A percentile compares a stretch with the other conserved stretches of the same genome.
phyloP scores from a whole-genome alignment of 2,113 vertebrate genomes.

The Nestor notabilis region DNA sequence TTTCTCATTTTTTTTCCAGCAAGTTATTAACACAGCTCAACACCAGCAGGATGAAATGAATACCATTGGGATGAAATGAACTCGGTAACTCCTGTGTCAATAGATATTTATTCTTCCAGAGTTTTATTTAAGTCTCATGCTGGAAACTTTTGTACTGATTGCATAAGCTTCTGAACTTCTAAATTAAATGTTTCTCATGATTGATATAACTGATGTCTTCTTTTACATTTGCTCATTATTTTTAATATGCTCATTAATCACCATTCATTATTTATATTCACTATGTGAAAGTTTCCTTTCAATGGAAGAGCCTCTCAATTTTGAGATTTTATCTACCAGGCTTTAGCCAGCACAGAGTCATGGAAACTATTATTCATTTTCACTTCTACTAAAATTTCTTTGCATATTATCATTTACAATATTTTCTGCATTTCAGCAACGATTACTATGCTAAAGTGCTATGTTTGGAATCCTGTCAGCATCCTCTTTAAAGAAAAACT shows the following conservation, averaged over 20 bases:
- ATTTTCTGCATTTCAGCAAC: neutral
- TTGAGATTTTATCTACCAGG: neutral
- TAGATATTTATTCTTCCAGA: slow-evolving; percentile 6
- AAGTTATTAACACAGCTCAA: neutral
- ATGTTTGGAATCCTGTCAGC: neutral
- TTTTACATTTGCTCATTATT: slow-evolving; percentile 31
- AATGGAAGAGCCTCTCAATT: neutral
- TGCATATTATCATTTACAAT: neutral
- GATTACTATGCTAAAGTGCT: neutral
- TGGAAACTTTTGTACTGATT: neutral
- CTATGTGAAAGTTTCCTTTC: neutral
- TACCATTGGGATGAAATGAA: neutral
- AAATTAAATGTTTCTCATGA: slow-evolving; percentile 11
- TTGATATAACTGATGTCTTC: neutral
- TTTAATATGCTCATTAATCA: neutral
- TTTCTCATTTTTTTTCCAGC: neutral
- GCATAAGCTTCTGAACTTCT: neutral
- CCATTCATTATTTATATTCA: neutral
- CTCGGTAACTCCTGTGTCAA: neutral
- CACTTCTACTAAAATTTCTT: neutral
- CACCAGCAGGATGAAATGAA: neutral
- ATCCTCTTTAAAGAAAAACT: neutral
- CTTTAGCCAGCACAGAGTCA: neutral
- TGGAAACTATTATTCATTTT: neutral
- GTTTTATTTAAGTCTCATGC: slow-evolving; percentile 10